Conservation (phyloP, 2,797 vertebrate genomes). For the Rousettus madagascariensis region DNA sequence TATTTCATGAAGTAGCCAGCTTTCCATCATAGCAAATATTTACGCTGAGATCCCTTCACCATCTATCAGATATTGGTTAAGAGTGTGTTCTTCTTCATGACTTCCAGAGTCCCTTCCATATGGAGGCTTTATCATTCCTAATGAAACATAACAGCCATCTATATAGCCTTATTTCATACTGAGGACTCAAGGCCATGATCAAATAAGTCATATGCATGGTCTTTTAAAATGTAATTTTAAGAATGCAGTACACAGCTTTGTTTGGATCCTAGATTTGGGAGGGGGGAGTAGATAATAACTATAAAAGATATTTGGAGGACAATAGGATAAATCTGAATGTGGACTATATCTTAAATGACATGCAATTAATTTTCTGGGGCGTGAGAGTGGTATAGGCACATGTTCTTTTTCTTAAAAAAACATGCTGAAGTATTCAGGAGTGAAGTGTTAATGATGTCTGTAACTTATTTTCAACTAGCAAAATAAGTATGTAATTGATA, state of each 20-base stretch:
- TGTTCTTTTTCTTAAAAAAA: neutral
- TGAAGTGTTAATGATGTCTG: neutral
- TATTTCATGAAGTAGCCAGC: neutral
- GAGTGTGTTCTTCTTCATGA: neutral
- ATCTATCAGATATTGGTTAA: neutral
- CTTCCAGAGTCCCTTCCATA: neutral
- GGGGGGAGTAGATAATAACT: neutral
- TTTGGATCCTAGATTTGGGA: neutral
- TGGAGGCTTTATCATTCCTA: neutral
- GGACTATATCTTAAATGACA: neutral
- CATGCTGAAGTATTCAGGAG: neutral
- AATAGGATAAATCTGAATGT: neutral
- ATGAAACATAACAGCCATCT: neutral
- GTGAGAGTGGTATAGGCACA: neutral
- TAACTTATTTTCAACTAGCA: slow-evolving; percentile 15
- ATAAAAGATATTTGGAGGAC: neutral
- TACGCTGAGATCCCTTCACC: neutral
- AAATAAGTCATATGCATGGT: neutral
- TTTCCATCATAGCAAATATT: neutral
- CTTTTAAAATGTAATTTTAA: neutral
- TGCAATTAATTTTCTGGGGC: neutral
- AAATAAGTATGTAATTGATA: neutral
- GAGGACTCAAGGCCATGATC: neutral
- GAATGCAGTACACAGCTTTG: neutral
- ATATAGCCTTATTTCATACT: neutral